phyloP scores from a whole-genome alignment of 1,140 invertebrate species.

The Lutraria rhynchaena region DNA sequence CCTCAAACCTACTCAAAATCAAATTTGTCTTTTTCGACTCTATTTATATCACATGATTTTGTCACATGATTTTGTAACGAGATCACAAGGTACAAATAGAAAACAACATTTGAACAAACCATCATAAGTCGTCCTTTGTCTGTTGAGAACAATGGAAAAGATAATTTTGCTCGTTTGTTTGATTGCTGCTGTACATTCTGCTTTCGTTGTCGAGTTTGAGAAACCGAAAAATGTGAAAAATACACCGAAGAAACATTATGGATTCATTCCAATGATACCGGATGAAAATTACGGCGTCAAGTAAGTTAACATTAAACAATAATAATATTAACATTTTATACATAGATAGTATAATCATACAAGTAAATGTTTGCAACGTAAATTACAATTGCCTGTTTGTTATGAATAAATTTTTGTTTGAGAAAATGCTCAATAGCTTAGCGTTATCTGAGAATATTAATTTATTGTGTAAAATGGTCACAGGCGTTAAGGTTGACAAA shows the following conservation, averaged over 20 bases:
- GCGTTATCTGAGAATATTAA: too few relatives aligned
- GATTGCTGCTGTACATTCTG: conserved; percentile 10
- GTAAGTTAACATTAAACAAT: conserved; percentile 3
- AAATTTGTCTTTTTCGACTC: too few relatives aligned
- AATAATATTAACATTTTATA: background rate
- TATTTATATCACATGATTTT: too few relatives aligned
- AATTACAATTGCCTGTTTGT: background rate
- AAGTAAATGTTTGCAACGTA: background rate
- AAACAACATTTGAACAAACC: too few relatives aligned
- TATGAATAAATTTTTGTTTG: background rate
- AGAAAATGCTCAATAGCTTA: background rate
- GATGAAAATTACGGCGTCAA: conserved; percentile 43
- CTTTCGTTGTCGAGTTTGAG: conserved; percentile 19
- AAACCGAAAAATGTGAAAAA: background rate
- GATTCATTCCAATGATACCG: conserved; percentile 11
- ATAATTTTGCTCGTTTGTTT: conserved; percentile 1
- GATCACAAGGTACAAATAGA: too few relatives aligned
- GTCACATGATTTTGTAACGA: too few relatives aligned
- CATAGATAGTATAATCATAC: background rate
- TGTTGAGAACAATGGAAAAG: background rate
- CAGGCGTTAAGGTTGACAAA: too few relatives aligned
- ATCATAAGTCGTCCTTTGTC: background rate
- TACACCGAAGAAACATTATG: conserved; percentile 30
- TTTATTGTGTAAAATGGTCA: too few relatives aligned
- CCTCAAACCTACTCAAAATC: too few relatives aligned